These are phyloP conservation scores for Xenopus laevis DNA, from an alignment of 2,113 vertebrate genomes.

Conservation along the genomic window DNA sequence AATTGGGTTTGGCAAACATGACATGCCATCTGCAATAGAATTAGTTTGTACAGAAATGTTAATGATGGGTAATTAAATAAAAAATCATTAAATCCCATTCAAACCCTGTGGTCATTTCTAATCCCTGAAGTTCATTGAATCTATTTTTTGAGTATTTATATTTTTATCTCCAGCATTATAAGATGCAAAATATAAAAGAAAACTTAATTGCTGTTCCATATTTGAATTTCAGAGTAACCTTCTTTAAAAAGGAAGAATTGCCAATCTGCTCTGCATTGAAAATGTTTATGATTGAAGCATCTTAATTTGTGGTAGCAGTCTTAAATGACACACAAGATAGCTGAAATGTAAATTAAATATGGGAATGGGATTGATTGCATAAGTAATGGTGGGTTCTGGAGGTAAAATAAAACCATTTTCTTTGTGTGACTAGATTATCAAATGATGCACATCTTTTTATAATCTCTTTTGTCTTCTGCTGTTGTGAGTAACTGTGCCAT, in stretches of 20 bases:
- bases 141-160: slow-evolving; percentile 4
- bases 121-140: slow-evolving; percentile 11
- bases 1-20: no score
- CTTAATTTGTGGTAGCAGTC: no score
- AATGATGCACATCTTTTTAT: no score
- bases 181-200: slow-evolving; percentile 12
- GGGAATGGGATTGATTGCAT: no score
- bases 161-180: slow-evolving; percentile 16
- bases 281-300: slow-evolving; percentile 5
- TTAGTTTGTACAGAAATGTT: slow-evolving; percentile 15
- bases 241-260: slow-evolving; percentile 12
- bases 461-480: no score
- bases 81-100: slow-evolving; percentile 14
- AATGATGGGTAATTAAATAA: slow-evolving; percentile 28
- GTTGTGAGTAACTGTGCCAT: no score
- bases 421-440: no score
- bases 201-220: slow-evolving; percentile 25
- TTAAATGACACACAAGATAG: no score
- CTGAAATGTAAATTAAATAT: no score
- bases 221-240: slow-evolving; percentile 6
- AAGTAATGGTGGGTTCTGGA: no score
- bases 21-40: not conserved
- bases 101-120: slow-evolving; percentile 8
- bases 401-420: no score
- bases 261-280: not conserved